These are phyloP conservation scores for Geotrupes spiniger DNA, from an alignment of 2,888 invertebrate species.

Conservation along the genomic window DNA sequence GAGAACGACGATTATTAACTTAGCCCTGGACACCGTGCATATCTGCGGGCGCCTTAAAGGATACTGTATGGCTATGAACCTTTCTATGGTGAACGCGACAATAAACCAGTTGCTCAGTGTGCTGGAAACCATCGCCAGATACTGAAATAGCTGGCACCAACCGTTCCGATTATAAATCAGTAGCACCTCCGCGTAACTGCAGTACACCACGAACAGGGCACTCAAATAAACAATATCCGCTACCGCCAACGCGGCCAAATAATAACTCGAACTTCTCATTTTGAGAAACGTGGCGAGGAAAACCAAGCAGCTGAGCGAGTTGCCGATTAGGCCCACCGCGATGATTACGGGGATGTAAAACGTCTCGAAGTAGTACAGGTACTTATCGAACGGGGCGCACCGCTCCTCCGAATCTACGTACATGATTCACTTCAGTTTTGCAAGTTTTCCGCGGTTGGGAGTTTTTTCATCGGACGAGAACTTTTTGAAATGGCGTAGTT, in stretches of 20 bases:
- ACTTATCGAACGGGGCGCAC: background rate
- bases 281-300: constrained; percentile 60
- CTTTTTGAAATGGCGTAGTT: background rate
- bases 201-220: constrained; percentile 55
- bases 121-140: constrained; percentile 51
- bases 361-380: constrained; percentile 48
- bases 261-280: constrained; percentile 62
- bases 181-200: constrained; percentile 52
- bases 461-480: constrained; percentile 8
- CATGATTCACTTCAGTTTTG: background rate
- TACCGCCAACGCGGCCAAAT: constrained; percentile 60
- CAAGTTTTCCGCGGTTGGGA: background rate
- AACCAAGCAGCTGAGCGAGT: constrained; percentile 58
- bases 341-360: constrained; percentile 62
- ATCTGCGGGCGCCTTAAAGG: constrained; percentile 59
- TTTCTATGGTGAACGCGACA: constrained; percentile 67
- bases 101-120: constrained; percentile 68
- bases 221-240: constrained; percentile 61
- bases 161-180: constrained; percentile 55
- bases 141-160: constrained; percentile 53
- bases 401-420: background rate
- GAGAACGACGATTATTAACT: constrained; percentile 53
- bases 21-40: constrained; percentile 61
- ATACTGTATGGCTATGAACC: constrained; percentile 66
- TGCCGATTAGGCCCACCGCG: constrained; percentile 59